Conservation (phyloP, 2,113 vertebrate genomes). For the Cyanoderma ruficeps region DNA sequence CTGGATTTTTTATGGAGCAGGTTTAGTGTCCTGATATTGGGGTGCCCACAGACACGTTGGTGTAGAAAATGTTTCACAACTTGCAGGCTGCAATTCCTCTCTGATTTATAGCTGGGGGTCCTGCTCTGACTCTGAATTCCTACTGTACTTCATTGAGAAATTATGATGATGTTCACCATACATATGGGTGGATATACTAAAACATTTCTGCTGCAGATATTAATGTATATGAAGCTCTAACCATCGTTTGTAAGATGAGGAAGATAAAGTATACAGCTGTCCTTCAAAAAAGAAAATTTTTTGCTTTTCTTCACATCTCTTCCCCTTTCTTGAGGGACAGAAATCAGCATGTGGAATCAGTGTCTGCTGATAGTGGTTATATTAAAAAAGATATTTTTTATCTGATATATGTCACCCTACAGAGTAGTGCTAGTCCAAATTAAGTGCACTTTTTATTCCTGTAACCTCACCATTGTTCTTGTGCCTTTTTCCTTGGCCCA, state of each 20-base stretch:
- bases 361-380: no score
- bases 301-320: neutral
- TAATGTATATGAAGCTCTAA: neutral
- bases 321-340: neutral
- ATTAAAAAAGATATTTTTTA: neutral
- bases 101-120: neutral
- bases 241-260: neutral
- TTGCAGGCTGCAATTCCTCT: neutral
- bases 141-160: neutral
- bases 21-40: neutral
- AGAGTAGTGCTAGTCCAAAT: neutral
- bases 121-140: neutral
- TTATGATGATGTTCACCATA: accelerated
- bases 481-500: neutral
- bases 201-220: no score
- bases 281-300: neutral
- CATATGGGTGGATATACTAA: no score
- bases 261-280: neutral
- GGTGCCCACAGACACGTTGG: accelerated
- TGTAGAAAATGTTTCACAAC: neutral
- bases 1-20: neutral
- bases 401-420: neutral
- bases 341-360: neutral
- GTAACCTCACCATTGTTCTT: neutral
- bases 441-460: neutral